Base-by-base conservation (phyloP, 2,113 vertebrate species). In the Equus quagga region DNA sequence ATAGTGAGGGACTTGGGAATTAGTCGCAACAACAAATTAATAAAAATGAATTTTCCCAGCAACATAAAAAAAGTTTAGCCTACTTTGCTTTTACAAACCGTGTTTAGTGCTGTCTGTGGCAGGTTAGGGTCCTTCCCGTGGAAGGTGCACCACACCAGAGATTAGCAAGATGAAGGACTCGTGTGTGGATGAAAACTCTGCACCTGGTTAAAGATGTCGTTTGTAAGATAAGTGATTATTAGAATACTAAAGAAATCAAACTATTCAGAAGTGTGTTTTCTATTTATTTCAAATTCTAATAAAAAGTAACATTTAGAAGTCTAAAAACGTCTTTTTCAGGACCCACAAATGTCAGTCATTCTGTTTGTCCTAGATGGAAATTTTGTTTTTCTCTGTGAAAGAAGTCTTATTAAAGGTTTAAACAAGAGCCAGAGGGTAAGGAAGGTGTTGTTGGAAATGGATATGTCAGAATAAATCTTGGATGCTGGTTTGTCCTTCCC, bases 171-270 rank as follows among this genome's bases (percentile, higher is more conserved):
- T 10, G 31, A 24, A 31, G 17, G 67, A 31, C 12, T 12, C 8
- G 3, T 19, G 1, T 4, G 17, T 4, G 2, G 17, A 21, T 46
- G 62, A 28, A 23, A 2, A 3, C 2, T 2, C 10, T 1, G 8
- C 23, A 0, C 0, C 0, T 8, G 17, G 46, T 19, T 56, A 1
- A 51, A 21, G 23, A 18, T 5, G 1, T 2, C 3, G 1, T 2
- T 4, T 23, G 49, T 13, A 2, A 17, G 12, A 3, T 8, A 1
- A 0, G 0, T 14, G 46, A 31, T 17, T 2, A 1, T 0, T 19
- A 33, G 84, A 54, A 0, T 15, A 8, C 54, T 18, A 2, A 33
- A 4, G 12, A 36, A 15, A 9, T 15, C 24, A 6, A 4, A 5
- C 2, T 54, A 4, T 23, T 67, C 18, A 19, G 44, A 49, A 17